phyloP scores from a whole-genome alignment of 1,140 invertebrate species.

The Euglossa dilemma region DNA sequence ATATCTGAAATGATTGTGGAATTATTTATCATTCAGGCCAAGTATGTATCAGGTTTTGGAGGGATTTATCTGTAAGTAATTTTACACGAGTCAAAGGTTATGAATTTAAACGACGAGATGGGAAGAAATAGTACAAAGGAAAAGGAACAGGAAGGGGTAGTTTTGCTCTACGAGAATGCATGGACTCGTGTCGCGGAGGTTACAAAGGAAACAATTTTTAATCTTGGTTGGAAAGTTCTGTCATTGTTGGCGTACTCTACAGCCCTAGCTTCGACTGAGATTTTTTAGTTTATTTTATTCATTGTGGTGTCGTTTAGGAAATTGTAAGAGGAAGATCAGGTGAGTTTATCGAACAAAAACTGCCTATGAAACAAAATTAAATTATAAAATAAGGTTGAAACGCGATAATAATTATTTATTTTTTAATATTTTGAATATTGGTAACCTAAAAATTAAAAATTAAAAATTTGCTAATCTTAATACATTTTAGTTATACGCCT shows the following conservation, averaged over 20 bases:
- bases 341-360: neutral
- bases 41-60: neutral
- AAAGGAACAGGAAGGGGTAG: neutral
- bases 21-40: too few relatives aligned
- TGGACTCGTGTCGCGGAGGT: neutral
- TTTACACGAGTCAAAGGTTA: neutral
- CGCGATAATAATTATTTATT: too few relatives aligned
- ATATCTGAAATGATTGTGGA: too few relatives aligned
- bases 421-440: too few relatives aligned
- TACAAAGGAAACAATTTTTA: conserved; percentile 8
- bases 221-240: neutral
- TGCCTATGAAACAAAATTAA: too few relatives aligned
- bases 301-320: neutral
- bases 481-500: too few relatives aligned
- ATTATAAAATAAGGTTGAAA: too few relatives aligned
- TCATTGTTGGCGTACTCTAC: neutral
- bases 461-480: too few relatives aligned
- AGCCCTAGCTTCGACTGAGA: neutral
- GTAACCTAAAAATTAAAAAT: too few relatives aligned
- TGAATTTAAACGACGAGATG: neutral
- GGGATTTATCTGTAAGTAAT: neutral
- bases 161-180: neutral
- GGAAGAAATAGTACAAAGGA: neutral
- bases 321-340: too few relatives aligned
- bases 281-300: neutral